Conservation (phyloP, 2,113 vertebrate genomes). For the Drymodes brunneopygia region DNA sequence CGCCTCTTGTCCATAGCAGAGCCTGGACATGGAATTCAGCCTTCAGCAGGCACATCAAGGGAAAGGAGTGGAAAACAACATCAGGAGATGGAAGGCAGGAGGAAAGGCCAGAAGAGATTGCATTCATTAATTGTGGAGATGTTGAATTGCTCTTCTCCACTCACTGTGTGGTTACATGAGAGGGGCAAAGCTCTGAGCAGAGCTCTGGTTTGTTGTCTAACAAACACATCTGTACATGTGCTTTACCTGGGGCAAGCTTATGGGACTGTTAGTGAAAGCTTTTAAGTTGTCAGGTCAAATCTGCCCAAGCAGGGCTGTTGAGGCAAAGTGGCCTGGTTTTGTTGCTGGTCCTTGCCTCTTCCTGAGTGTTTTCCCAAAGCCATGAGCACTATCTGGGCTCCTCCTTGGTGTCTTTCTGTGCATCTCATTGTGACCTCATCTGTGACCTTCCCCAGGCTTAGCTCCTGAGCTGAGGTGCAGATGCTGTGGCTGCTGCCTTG, state of each 20-base stretch:
- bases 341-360: background rate
- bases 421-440: background rate
- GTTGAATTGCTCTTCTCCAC: background rate
- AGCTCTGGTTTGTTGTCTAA: background rate
- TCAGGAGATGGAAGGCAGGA: background rate
- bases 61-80: background rate
- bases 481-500: background rate
- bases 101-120: background rate
- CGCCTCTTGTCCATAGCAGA: background rate
- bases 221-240: background rate
- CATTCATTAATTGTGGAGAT: background rate
- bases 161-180: background rate
- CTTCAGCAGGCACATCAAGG: background rate
- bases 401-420: background rate
- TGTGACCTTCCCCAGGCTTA: background rate
- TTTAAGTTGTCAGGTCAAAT: background rate
- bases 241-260: background rate
- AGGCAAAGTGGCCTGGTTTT: background rate
- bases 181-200: background rate
- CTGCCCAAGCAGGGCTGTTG: background rate
- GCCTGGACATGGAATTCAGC: background rate
- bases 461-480: background rate
- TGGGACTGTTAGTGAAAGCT: background rate
- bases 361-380: background rate
- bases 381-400: background rate